Percentiles rank a stretch among this genome's conserved stretches.
Evolutionary conservation across 2,113 vertebrate species (phyloP).

Genomic region (Heloderma charlesbogerti): DNA sequence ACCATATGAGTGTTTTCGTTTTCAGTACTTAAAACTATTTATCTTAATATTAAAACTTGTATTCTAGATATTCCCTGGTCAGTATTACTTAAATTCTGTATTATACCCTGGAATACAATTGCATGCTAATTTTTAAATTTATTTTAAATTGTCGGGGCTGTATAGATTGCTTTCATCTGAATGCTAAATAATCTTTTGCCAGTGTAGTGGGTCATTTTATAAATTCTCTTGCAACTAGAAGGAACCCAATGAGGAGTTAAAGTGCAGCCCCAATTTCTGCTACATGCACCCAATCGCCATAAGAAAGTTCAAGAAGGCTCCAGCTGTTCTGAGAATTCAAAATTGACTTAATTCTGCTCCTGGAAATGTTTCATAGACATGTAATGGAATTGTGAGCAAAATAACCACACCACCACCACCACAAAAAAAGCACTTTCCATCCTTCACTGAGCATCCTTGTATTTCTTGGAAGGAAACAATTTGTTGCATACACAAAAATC

Average conservation of each 20-base stretch:
- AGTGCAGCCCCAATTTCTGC: constrained; percentile 26
- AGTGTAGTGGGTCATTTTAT: constrained; percentile 43
- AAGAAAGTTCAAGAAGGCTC: constrained; percentile 46
- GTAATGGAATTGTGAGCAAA: constrained; percentile 12
- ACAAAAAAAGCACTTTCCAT: neutral
- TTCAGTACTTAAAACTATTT: neutral
- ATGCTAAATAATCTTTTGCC: constrained; percentile 48
- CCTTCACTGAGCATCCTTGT: neutral
- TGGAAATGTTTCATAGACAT: constrained; percentile 44
- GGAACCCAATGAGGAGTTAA: constrained; percentile 39
- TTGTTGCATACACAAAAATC: neutral
- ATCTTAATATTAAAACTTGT: neutral
- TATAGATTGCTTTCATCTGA: constrained; percentile 16
- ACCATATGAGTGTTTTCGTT: neutral
- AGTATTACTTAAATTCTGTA: constrained; percentile 17
- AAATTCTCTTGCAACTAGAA: constrained; percentile 27
- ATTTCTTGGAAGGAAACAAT: neutral
- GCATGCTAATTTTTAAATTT: constrained; percentile 39
- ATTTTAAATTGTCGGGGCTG: constrained; percentile 32
- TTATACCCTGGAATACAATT: constrained; percentile 37
- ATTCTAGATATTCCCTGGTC: neutral
- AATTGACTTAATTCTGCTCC: constrained; percentile 9
- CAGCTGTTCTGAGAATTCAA: constrained; percentile 9
- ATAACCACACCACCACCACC: neutral
- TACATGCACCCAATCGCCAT: constrained; percentile 56